These are phyloP conservation scores for Agrochola lota DNA, from an alignment of 2,888 invertebrate species.

Conservation along the genomic window DNA sequence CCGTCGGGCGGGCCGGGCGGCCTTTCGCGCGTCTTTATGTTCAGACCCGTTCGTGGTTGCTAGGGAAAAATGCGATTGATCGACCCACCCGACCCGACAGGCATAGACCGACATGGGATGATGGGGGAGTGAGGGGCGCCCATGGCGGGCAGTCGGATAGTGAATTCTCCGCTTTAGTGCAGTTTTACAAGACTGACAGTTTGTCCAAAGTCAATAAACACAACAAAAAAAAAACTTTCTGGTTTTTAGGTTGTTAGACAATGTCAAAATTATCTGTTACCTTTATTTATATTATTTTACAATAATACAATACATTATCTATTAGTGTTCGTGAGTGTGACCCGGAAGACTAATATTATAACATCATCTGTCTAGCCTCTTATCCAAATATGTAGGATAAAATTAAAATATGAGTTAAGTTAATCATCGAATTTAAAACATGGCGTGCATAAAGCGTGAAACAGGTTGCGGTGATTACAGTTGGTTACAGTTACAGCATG, in stretches of 20 bases:
- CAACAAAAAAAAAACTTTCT: not conserved
- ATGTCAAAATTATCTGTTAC: slow-evolving; percentile 29
- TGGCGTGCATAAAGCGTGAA: slow-evolving; percentile 30
- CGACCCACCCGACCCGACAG: not conserved
- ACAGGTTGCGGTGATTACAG: slow-evolving; percentile 15
- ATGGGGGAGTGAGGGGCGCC: not conserved
- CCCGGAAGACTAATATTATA: too few species aligned
- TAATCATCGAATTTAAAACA: slow-evolving; percentile 1
- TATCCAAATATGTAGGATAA: too few species aligned
- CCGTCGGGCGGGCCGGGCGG: not conserved
- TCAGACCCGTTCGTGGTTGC: not conserved
- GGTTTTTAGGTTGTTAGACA: slow-evolving; percentile 22
- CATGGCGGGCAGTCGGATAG: too few species aligned
- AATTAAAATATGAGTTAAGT: too few species aligned
- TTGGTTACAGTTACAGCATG: not conserved
- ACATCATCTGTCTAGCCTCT: too few species aligned
- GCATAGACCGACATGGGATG: not conserved
- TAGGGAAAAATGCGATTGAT: too few species aligned
- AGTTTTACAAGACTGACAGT: slow-evolving; percentile 1
- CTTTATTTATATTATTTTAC: not conserved
- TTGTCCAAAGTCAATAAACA: not conserved
- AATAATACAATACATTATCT: too few species aligned
- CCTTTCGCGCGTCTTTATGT: not conserved
- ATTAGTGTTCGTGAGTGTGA: too few species aligned
- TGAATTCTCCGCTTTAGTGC: slow-evolving; percentile 8